Evolutionary conservation across 2,888 invertebrate genomes (phyloP).

Genomic region (Acanthopleura granulata): DNA sequence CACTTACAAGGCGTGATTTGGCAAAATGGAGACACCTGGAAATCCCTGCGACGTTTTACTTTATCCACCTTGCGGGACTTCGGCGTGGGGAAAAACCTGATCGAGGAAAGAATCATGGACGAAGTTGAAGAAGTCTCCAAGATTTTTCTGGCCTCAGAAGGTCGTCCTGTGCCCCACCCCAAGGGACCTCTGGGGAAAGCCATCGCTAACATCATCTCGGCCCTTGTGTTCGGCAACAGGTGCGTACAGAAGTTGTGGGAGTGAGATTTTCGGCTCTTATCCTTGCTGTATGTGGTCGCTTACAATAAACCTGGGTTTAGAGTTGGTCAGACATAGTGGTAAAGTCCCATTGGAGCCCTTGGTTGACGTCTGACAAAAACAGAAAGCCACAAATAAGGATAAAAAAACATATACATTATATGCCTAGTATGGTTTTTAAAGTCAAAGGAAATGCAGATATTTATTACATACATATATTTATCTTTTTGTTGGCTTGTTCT

Average conservation of each 20-base stretch:
- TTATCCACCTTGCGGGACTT: neutral
- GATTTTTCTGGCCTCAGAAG: neutral
- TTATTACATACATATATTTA: too few relatives aligned
- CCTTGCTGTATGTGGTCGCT: too few relatives aligned
- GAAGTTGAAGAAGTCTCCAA: neutral
- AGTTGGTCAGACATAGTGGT: too few relatives aligned
- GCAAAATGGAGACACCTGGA: neutral
- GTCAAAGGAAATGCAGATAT: too few relatives aligned
- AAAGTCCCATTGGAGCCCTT: too few relatives aligned
- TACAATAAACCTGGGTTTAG: too few relatives aligned
- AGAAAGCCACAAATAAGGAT: too few relatives aligned
- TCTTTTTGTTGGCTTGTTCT: too few relatives aligned
- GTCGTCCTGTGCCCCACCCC: neutral
- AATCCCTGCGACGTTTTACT: neutral
- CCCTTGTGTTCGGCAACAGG: neutral
- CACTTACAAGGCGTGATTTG: neutral
- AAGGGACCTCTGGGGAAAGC: neutral
- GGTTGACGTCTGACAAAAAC: too few relatives aligned
- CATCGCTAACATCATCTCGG: neutral
- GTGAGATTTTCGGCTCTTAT: too few relatives aligned
- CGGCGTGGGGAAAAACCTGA: neutral
- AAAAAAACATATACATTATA: too few relatives aligned
- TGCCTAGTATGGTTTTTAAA: too few relatives aligned
- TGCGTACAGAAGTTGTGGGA: neutral
- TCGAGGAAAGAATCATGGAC: constrained; percentile 3